These are phyloP conservation scores for Patiria pectinifera DNA, from an alignment of 53 echinoderm and acorn worm species.

Conservation along the genomic window DNA sequence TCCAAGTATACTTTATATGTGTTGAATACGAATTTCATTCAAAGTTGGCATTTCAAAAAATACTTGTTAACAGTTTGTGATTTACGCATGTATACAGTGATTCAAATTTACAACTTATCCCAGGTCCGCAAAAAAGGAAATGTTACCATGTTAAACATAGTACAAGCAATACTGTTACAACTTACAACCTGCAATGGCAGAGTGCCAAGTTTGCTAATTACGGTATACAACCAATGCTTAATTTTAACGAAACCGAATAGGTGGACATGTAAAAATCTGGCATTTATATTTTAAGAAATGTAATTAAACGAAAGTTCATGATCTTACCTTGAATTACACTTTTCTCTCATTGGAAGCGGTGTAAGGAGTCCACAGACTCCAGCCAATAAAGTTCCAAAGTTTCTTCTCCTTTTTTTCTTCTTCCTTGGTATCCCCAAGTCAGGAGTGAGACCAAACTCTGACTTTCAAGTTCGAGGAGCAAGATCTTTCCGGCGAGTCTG, in stretches of 20 bases:
- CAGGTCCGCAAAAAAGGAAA: not conserved
- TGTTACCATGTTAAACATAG: not conserved
- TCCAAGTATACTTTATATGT: not conserved
- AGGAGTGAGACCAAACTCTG: not conserved
- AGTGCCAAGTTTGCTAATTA: not conserved
- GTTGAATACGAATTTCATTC: too few relatives aligned
- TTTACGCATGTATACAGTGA: not conserved
- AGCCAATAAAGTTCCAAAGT: constrained; percentile 40
- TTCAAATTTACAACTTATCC: not conserved
- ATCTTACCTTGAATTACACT: constrained; percentile 41
- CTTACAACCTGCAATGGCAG: not conserved
- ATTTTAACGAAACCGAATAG: not conserved
- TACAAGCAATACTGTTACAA: not conserved
- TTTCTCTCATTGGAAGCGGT: constrained; percentile 18
- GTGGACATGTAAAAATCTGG: not conserved
- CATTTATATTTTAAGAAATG: not conserved
- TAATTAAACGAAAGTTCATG: not conserved
- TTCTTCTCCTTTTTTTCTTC: not conserved
- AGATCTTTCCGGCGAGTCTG: not conserved
- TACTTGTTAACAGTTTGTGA: not conserved
- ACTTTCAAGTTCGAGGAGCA: not conserved
- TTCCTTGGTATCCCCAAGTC: not conserved
- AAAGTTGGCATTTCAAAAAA: not conserved
- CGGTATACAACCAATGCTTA: not conserved
- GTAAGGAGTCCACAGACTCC: constrained; percentile 55